Evolutionary conservation across 2,113 vertebrate genomes (phyloP).

Genomic region (Aepyceros melampus): DNA sequence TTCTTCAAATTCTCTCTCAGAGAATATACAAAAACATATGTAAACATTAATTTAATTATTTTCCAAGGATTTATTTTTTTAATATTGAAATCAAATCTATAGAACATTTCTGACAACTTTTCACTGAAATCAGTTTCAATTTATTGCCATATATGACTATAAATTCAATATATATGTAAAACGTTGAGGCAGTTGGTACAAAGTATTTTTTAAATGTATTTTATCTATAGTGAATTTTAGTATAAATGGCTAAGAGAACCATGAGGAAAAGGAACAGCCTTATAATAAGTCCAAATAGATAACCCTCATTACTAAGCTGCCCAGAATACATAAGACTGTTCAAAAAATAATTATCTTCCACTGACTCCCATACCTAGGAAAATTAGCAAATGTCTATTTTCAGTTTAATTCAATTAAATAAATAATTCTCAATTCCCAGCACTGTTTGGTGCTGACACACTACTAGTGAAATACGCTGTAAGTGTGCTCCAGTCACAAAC

Average conservation of each 20-base stretch:
- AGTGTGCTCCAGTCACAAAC: background rate
- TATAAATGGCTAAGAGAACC: background rate
- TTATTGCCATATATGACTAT: background rate
- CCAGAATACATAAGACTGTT: conserved; percentile 15
- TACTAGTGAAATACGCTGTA: background rate
- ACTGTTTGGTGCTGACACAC: background rate
- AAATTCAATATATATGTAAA: background rate
- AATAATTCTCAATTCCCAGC: conserved; percentile 32
- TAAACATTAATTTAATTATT: background rate
- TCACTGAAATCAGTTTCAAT: background rate
- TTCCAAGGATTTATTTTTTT: background rate
- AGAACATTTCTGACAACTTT: background rate
- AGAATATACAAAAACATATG: background rate
- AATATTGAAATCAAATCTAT: background rate
- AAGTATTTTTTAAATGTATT: background rate
- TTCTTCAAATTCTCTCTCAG: background rate
- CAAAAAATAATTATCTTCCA: conserved; percentile 30
- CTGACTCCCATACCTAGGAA: background rate
- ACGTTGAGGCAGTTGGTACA: background rate
- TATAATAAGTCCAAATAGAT: conserved; percentile 23
- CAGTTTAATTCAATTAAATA: conserved; percentile 36
- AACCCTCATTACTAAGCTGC: background rate
- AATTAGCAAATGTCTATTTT: conserved; percentile 10
- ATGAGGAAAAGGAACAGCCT: background rate
- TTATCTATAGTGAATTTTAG: background rate